Percentiles rank a stretch among this genome's conserved stretches.
phyloP scores from a whole-genome alignment of 2,797 vertebrate species.

The Myotis daubentonii region DNA sequence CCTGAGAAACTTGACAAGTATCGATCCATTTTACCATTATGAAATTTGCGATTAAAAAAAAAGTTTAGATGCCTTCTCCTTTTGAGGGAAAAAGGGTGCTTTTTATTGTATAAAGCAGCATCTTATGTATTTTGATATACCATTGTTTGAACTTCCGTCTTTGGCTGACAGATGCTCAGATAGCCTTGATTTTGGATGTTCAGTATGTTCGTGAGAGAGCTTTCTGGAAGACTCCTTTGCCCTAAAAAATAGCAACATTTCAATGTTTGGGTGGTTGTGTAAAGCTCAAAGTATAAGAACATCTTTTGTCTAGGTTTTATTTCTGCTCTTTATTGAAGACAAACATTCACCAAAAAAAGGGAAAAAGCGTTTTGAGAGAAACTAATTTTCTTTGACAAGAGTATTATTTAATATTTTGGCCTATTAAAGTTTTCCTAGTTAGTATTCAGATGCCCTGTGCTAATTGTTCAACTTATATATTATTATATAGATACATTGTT shows the following conservation, averaged over 20 bases:
- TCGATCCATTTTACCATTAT: slow-evolving; percentile 86
- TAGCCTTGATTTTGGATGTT: slow-evolving; percentile 83
- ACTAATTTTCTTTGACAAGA: slow-evolving; percentile 74
- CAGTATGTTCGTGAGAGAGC: slow-evolving; percentile 80
- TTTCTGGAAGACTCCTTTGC: slow-evolving; percentile 82
- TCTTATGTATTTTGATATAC: slow-evolving; percentile 89
- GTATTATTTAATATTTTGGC: slow-evolving; percentile 74
- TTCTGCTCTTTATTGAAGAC: slow-evolving; percentile 91
- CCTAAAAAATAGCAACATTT: slow-evolving; percentile 83
- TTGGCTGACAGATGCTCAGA: slow-evolving; percentile 84
- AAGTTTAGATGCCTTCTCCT: slow-evolving; percentile 86
- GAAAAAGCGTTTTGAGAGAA: slow-evolving; percentile 61
- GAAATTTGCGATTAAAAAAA: slow-evolving; percentile 82
- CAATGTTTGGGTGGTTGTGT: slow-evolving; percentile 90
- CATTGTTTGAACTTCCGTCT: slow-evolving; percentile 96
- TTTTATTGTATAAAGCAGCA: slow-evolving; percentile 85
- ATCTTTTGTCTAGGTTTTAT: slow-evolving; percentile 92
- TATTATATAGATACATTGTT: slow-evolving; percentile 73
- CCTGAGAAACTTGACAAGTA: slow-evolving; percentile 95
- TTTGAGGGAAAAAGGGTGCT: slow-evolving; percentile 87
- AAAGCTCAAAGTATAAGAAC: slow-evolving; percentile 88
- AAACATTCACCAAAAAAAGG: slow-evolving; percentile 92
- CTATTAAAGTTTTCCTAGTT: slow-evolving; percentile 77
- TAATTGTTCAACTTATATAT: slow-evolving; percentile 78
- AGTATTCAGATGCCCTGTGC: slow-evolving; percentile 75